Evolutionary conservation across 2,113 vertebrate species (phyloP).

Genomic region (Harpagus bidentatus): DNA sequence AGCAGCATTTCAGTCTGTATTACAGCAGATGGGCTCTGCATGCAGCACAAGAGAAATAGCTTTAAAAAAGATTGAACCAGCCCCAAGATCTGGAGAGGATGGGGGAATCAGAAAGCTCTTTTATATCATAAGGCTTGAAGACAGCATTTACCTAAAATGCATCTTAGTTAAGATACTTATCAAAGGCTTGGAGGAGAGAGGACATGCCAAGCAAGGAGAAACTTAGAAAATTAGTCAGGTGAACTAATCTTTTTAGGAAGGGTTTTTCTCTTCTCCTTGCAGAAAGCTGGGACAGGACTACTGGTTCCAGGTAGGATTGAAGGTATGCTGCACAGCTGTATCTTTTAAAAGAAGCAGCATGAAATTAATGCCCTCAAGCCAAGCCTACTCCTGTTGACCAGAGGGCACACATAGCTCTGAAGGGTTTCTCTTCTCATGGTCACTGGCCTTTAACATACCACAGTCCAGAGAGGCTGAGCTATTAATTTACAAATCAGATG

Average conservation of each 20-base stretch:
- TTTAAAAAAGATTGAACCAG: conserved; percentile 46
- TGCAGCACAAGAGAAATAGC: conserved; percentile 36
- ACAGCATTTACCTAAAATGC: conserved; percentile 8
- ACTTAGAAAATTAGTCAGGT: not conserved
- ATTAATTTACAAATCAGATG: conserved; percentile 43
- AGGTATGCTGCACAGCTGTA: not conserved
- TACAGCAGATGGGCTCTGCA: conserved; percentile 60
- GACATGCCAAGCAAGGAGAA: not conserved
- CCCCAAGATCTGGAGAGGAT: conserved; percentile 28
- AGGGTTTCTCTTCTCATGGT: not conserved
- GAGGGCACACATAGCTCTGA: not conserved
- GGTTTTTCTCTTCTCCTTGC: not conserved
- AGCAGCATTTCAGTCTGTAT: conserved; percentile 48
- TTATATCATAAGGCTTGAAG: not conserved
- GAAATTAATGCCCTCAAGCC: conserved; percentile 24
- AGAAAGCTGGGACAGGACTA: conserved; percentile 7
- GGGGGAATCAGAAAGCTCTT: conserved; percentile 5
- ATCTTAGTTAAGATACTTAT: conserved; percentile 9
- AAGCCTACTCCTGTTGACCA: conserved; percentile 11
- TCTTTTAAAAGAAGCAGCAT: conserved; percentile 28
- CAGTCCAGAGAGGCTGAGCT: not conserved
- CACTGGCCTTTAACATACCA: conserved; percentile 38
- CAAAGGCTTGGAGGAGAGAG: not conserved
- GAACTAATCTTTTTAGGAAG: not conserved
- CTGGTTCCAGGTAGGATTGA: conserved; percentile 8